Percentiles rank a stretch among this genome's conserved stretches.
Evolutionary conservation across 2,888 invertebrate species (phyloP).

Genomic region (Amblyjoppa fuscipennis): DNA sequence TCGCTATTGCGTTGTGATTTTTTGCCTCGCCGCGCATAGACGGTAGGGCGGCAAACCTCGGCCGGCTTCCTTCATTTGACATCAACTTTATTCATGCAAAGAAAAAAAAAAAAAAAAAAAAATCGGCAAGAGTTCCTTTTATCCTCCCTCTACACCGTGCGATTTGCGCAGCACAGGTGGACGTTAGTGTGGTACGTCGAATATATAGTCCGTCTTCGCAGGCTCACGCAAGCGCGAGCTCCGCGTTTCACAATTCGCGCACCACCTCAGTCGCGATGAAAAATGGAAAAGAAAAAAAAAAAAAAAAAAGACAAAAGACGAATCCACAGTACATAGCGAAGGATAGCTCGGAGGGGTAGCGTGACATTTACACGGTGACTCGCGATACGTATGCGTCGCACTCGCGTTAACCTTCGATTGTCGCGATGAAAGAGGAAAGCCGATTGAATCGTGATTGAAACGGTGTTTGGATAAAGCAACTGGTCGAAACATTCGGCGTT

Average conservation of each 20-base stretch:
- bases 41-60: too few relatives aligned
- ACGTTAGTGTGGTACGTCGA: not conserved
- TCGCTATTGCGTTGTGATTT: not conserved
- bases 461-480: not conserved
- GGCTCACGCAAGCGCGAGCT: conserved; percentile 60
- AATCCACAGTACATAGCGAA: conserved; percentile 14
- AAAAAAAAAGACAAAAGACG: conserved; percentile 18
- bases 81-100: too few relatives aligned
- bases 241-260: conserved; percentile 60
- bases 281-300: not conserved
- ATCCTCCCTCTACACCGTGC: too few relatives aligned
- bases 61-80: too few relatives aligned
- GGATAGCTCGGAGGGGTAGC: conserved; percentile 10
- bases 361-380: conserved; percentile 50
- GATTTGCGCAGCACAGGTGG: not conserved
- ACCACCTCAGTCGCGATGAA: conserved; percentile 23
- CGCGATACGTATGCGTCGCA: conserved; percentile 26
- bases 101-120: too few relatives aligned
- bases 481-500: not conserved
- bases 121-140: too few relatives aligned
- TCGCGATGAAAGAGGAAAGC: not conserved
- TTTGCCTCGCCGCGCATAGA: not conserved
- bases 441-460: not conserved
- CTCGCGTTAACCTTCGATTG: not conserved
- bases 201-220: not conserved